Evolutionary conservation across 2,113 vertebrate genomes (phyloP).

Genomic region (Alligator sinensis): DNA sequence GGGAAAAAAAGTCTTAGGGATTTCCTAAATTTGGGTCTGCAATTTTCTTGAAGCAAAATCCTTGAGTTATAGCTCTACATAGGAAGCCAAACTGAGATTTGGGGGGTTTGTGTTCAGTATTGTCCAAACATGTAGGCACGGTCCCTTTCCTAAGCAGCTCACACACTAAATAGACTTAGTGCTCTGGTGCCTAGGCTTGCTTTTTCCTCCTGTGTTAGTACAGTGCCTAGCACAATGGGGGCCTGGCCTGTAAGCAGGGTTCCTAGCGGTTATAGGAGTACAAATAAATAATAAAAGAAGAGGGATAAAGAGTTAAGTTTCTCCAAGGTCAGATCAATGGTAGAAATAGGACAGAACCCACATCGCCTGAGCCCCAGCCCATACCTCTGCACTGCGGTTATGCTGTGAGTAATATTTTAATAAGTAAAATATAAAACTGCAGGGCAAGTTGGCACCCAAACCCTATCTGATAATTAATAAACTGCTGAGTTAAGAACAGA

Average conservation of each 20-base stretch:
- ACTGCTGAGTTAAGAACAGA: background rate
- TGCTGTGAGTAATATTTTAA: background rate
- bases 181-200: background rate
- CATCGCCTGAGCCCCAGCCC: background rate
- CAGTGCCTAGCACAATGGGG: background rate
- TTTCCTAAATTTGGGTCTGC: accelerated
- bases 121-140: background rate
- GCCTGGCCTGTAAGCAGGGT: background rate
- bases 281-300: background rate
- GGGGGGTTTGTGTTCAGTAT: background rate
- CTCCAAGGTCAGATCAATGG: background rate
- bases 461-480: too few relatives aligned
- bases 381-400: background rate
- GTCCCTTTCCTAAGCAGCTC: background rate
- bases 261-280: background rate
- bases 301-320: background rate
- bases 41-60: background rate
- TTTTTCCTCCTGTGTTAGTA: background rate
- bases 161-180: background rate
- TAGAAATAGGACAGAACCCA: background rate
- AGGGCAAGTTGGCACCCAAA: too few relatives aligned
- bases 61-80: background rate
- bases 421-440: too few relatives aligned
- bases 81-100: background rate
- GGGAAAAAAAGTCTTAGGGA: background rate